A percentile compares a stretch with the other conserved stretches of the same genome.
These are phyloP conservation scores for Tenthredo scrophulariae DNA, from an alignment of 2,888 invertebrate species.

Conservation along the genomic window DNA sequence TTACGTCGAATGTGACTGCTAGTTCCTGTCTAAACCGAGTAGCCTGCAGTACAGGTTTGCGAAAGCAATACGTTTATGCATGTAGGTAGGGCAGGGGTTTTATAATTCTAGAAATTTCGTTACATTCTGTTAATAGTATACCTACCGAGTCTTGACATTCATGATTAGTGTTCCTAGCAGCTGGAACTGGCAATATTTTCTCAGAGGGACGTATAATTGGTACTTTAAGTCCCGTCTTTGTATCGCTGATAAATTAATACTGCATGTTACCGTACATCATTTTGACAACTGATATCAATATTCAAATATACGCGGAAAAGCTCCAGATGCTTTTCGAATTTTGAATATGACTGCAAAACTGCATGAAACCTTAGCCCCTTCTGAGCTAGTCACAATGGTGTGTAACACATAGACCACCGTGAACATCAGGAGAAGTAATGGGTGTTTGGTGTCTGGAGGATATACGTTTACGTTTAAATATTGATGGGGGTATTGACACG, in stretches of 20 bases:
- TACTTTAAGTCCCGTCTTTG: neutral
- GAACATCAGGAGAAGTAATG: neutral
- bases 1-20: neutral
- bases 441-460: neutral
- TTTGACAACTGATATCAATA: neutral
- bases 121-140: neutral
- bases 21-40: neutral
- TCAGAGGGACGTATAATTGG: neutral
- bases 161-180: neutral
- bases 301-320: neutral
- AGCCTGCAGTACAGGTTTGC: neutral
- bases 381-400: neutral
- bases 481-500: conserved; percentile 19
- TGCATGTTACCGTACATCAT: neutral
- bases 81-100: neutral
- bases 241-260: neutral
- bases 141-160: neutral
- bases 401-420: neutral
- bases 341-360: neutral
- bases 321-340: neutral
- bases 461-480: neutral
- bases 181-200: conserved; percentile 11
- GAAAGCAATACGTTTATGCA: neutral
- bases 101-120: neutral
- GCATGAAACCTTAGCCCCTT: neutral